Conservation (phyloP, 1,140 invertebrate species). For the Spodoptera litura region DNA sequence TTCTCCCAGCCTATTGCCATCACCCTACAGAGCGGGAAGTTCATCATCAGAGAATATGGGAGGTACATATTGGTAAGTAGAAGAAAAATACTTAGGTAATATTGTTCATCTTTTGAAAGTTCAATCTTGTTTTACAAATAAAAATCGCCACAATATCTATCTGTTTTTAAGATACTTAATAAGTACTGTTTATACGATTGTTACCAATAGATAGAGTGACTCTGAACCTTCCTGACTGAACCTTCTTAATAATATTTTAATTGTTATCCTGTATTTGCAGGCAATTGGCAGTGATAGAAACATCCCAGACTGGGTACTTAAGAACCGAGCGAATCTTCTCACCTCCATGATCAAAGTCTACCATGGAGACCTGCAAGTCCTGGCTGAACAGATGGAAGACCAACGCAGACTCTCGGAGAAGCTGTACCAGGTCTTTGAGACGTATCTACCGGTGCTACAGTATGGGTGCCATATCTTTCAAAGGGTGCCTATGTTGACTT, state of each 20-base stretch:
- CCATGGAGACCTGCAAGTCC: slow-evolving; percentile 91
- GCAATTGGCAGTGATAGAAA: slow-evolving; percentile 94
- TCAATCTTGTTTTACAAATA: too few species aligned
- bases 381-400: slow-evolving; percentile 88
- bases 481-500: slow-evolving; percentile 90
- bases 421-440: slow-evolving; percentile 93
- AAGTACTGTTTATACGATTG: too few species aligned
- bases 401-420: slow-evolving; percentile 90
- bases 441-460: slow-evolving; percentile 92
- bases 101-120: too few species aligned
- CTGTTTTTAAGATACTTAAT: too few species aligned
- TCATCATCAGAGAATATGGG: slow-evolving; percentile 92
- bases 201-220: too few species aligned
- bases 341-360: slow-evolving; percentile 92
- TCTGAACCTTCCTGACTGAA: too few species aligned
- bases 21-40: slow-evolving; percentile 93
- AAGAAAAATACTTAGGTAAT: too few species aligned
- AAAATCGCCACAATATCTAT: too few species aligned
- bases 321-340: slow-evolving; percentile 90
- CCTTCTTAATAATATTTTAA: neutral
- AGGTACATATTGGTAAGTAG: slow-evolving; percentile 91
- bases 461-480: slow-evolving; percentile 92
- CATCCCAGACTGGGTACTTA: slow-evolving; percentile 92
- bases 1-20: slow-evolving; percentile 92
- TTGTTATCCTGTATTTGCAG: slow-evolving; percentile 75